Evolutionary conservation across 1,140 invertebrate genomes (phyloP), one percentile per base, ranked within the genome.

Genomic region (Aphelenchoides avenae): DNA sequence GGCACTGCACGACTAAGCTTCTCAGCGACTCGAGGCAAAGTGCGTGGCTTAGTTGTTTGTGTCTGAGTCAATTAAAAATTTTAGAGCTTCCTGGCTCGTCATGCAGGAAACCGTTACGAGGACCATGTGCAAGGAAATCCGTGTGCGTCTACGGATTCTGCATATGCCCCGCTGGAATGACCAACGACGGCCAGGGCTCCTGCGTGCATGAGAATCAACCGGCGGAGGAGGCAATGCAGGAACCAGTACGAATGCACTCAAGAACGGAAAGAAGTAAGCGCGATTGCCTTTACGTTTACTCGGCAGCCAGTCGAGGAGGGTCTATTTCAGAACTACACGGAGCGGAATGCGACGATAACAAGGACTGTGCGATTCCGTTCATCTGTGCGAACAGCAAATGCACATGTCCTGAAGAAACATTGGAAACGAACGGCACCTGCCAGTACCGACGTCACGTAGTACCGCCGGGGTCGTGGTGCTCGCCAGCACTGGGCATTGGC

Each of bases 141-240:
- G 20, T 55, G n/a, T 70, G 68, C 22, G 11, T 20, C n/a, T 26
- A 43, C 13, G 70, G 70, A 15, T 65, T 51, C 42, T 70, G 68
- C 46, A 36, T 70, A 6, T 67, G 65, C 27, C 46, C 36, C 1
- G 11, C 34, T 1, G 30, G 31, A 5, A 15, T 15, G 15, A 33
- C 29, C 5, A 66, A 57, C 27, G 37, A 70, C 29, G 66, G 49
- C 9, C n/a, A 64, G 18, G 55, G 22, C 22, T 33, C 27, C 39
- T 13, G 34, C 34, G 18, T 36, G 13, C 34, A 36, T 36, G 34
- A 36, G 13, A 36, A 36, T 36, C 13, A 36, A 13, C n/a, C n/a
- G n/a, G n/a, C n/a, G n/a, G n/a, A n/a, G n/a, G n/a, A n/a, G n/a
- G n/a, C n/a, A n/a, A n/a, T n/a, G n/a, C n/a, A n/a, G n/a, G n/a